These are phyloP conservation scores for Odontamblyopus lacepedii DNA, from an alignment of 2,797 vertebrate species.

Conservation along the genomic window DNA sequence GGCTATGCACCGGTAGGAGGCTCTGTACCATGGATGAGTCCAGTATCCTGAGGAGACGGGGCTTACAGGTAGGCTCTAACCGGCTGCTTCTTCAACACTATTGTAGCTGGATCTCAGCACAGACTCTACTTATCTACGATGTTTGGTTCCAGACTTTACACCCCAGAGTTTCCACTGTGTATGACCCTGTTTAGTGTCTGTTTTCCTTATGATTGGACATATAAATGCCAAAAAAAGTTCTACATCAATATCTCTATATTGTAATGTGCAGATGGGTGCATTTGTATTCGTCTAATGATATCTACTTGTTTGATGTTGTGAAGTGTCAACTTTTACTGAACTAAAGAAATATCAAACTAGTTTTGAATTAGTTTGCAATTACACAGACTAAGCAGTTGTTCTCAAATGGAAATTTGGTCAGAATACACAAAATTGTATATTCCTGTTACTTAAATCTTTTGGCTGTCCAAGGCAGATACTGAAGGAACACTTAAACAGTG, in stretches of 20 bases:
- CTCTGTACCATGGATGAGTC: constrained; percentile 87
- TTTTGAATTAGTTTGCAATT: neutral
- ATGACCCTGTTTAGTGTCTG: neutral
- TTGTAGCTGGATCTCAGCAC: neutral
- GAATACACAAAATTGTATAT: neutral
- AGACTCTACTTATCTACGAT: constrained; percentile 39
- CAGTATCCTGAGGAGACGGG: constrained; percentile 90
- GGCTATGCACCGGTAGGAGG: constrained; percentile 79
- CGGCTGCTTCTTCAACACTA: neutral
- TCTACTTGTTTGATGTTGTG: neutral
- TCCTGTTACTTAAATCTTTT: neutral
- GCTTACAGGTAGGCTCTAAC: constrained; percentile 89
- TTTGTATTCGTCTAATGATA: neutral
- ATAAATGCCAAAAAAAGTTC: neutral
- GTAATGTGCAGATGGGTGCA: neutral
- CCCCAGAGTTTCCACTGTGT: constrained; percentile 30
- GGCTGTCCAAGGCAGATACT: neutral
- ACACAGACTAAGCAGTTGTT: neutral
- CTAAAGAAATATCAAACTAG: neutral
- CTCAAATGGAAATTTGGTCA: neutral
- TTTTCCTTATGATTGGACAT: neutral
- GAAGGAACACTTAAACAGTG: neutral
- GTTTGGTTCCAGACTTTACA: constrained; percentile 48
- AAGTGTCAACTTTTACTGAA: neutral
- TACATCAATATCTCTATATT: neutral